These are phyloP conservation scores for Neelides folsomi DNA, from an alignment of 2,888 invertebrate genomes.

Conservation along the genomic window DNA sequence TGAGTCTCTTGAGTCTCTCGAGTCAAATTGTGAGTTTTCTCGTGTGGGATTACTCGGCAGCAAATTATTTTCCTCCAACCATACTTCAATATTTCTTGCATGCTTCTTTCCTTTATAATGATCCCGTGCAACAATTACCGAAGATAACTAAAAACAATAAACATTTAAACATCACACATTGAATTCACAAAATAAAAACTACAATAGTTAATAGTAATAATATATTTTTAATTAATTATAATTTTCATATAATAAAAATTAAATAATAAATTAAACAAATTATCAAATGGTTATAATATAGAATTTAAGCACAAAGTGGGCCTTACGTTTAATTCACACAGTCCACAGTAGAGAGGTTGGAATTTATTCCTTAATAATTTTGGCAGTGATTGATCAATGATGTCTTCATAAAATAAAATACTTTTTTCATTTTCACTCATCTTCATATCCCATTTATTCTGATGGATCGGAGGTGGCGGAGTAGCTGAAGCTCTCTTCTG, in stretches of 20 bases:
- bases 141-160: conserved; percentile 19
- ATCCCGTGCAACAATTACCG: conserved; percentile 21
- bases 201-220: too few species aligned
- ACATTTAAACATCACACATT: too few species aligned
- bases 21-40: too few species aligned
- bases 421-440: too few species aligned
- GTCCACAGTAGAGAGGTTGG: conserved; percentile 25
- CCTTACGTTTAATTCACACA: conserved; percentile 23
- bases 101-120: conserved; percentile 29
- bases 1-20: too few species aligned
- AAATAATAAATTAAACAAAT: background rate
- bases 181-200: conserved; percentile 6
- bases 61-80: conserved; percentile 12
- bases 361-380: conserved; percentile 21
- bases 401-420: conserved; percentile 7
- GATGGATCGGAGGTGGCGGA: too few species aligned
- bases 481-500: too few species aligned
- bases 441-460: too few species aligned
- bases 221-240: background rate
- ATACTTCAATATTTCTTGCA: conserved; percentile 16
- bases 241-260: conserved; percentile 1
- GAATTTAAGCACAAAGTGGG: background rate
- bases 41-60: too few species aligned
- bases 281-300: background rate
- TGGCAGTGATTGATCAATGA: conserved; percentile 17